phyloP scores from a whole-genome alignment of 2,113 vertebrate species.

The Chionis minor region DNA sequence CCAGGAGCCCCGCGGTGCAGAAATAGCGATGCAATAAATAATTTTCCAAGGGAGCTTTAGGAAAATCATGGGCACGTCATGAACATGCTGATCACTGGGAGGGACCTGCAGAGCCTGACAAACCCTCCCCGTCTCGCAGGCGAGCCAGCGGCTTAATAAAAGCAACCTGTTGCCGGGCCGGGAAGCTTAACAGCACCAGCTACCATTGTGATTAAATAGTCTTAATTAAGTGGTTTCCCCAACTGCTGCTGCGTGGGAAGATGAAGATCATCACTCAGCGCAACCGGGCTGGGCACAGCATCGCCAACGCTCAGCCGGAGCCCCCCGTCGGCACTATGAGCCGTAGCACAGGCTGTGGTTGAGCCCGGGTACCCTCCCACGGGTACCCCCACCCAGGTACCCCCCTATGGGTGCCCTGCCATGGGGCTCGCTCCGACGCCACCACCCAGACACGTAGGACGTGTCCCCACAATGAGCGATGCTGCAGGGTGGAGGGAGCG shows the following conservation, averaged over 20 bases:
- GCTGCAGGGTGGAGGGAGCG: not conserved
- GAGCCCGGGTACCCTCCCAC: too few species aligned
- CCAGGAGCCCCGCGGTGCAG: not conserved
- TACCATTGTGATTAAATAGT: not conserved
- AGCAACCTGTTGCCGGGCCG: not conserved
- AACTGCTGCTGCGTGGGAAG: not conserved
- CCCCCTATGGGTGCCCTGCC: not conserved
- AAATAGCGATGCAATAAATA: not conserved
- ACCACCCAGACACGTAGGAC: not conserved
- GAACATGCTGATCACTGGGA: not conserved
- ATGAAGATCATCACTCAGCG: not conserved
- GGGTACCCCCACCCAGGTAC: not conserved
- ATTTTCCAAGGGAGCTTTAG: not conserved
- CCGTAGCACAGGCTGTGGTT: rapidly evolving
- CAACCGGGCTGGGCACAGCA: not conserved
- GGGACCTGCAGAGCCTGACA: not conserved
- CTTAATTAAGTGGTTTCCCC: not conserved
- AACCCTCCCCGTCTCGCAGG: rapidly evolving
- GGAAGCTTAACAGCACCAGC: not conserved
- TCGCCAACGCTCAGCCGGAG: not conserved
- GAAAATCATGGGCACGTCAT: not conserved
- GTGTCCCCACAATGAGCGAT: rapidly evolving
- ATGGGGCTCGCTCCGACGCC: not conserved
- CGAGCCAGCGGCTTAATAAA: not conserved
- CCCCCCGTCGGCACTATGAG: not conserved